Conservation (phyloP, 2,797 vertebrate genomes). For the Dallia pectoralis region DNA sequence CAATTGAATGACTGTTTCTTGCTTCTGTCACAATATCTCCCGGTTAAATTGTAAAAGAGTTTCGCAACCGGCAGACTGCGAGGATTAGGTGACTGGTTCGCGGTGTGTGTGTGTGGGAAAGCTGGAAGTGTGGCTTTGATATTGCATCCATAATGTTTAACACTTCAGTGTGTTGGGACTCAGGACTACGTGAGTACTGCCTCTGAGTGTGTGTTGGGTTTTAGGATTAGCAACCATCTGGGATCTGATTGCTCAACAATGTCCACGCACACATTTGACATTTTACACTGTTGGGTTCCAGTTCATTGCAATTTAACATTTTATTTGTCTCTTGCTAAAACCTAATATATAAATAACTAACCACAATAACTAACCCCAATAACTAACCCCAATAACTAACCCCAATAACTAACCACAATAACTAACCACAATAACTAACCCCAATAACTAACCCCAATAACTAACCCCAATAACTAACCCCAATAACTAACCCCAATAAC, state of each 20-base stretch:
- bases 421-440: no score
- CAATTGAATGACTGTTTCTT: neutral
- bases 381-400: neutral
- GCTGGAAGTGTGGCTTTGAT: neutral
- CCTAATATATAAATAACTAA: neutral
- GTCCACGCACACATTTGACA: no score
- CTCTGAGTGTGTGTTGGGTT: neutral
- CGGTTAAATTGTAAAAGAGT: conserved; percentile 28
- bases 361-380: neutral
- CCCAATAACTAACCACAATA: no score
- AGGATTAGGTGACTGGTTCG: conserved; percentile 10
- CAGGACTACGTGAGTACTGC: neutral
- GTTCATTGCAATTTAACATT: no score
- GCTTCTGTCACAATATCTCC: neutral
- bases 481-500: no score
- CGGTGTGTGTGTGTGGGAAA: conserved; percentile 9
- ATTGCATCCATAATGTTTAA: neutral
- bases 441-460: no score
- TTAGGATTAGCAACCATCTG: no score
- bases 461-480: no score
- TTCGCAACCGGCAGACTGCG: neutral
- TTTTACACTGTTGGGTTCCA: no score
- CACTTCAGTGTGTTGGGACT: neutral
- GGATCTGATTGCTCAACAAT: no score
- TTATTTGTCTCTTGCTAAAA: no score